Evolutionary conservation across 2,797 vertebrate genomes (phyloP).

Genomic region (Pogonophryne albipinna): DNA sequence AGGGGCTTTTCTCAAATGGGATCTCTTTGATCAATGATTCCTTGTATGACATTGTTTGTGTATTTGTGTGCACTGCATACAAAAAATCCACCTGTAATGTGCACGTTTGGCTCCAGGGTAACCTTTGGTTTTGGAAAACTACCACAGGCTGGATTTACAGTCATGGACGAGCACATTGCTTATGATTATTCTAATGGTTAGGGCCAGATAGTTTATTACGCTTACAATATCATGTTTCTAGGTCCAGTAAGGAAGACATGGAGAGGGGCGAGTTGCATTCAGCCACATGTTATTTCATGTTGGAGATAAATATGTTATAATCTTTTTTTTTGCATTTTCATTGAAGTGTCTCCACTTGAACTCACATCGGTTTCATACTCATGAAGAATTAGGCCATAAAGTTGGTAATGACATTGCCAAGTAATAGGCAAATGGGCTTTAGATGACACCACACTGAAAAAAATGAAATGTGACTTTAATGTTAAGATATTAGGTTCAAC

Average conservation of each 20-base stretch:
- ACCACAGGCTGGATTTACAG: constrained; percentile 28
- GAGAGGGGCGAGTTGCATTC: constrained; percentile 38
- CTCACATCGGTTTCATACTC: neutral
- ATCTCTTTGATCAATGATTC: constrained; percentile 72
- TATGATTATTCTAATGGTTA: constrained; percentile 60
- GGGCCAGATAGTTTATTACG: constrained; percentile 45
- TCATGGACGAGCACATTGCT: constrained; percentile 26
- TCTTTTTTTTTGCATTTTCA: neutral
- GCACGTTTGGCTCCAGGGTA: constrained; percentile 31
- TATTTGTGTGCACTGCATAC: neutral
- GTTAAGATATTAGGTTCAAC: too few species aligned
- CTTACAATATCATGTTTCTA: constrained; percentile 48
- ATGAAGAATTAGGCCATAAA: neutral
- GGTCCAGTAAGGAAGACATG: constrained; percentile 34
- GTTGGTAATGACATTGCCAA: neutral
- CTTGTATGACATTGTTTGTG: constrained; percentile 9
- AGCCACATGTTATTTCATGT: neutral
- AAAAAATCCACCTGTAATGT: constrained; percentile 56
- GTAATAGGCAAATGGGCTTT: neutral
- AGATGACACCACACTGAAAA: too few species aligned
- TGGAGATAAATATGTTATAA: constrained; percentile 10
- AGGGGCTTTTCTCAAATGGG: constrained; percentile 71
- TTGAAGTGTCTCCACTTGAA: neutral
- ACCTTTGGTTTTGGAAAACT: constrained; percentile 31
- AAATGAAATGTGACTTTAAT: too few species aligned